Base-by-base conservation (phyloP, 2,888 invertebrate genomes). In the Kuschelorhynchus macadamiae region DNA sequence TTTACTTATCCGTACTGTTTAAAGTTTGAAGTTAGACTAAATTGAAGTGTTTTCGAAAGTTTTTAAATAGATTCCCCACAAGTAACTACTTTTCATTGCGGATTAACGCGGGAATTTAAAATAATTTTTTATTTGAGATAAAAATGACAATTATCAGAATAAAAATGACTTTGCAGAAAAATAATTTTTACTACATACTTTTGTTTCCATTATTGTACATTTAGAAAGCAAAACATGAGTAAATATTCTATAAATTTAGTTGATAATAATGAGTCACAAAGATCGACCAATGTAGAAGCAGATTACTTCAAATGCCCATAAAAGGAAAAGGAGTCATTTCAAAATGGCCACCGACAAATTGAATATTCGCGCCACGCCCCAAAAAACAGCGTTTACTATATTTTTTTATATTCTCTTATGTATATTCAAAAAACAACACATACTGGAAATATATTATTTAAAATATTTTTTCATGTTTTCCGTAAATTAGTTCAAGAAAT, bases 271-370 rank as follows among this genome's bases (percentile, higher is more conserved):
- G 60, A 57, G 17, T 44, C 62, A 60, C 53, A 16, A 18, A 12
- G 20, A 33, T 82, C 81, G 80, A 79, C 88, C 88, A 88, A 88
- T 89, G 84, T 85, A 81, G 81, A 80, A 80, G 80, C 82, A 81
- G 85, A 83, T 85, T 86, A 85, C 80, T 83, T 82, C 84, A 86
- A 86, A 88, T 88, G 88, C 85, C 89, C 89, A 85, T 88, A 86
- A 87, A 88, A 83, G 89, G 88, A 82, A 83, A 84, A 86, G 81
- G 84, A 85, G 85, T 72, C 72, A 76, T 75, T 76, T 73, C 80
- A 83, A 83, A 73, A 83, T 83, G 83, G 83, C 81, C 73, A 80
- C 76, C 72, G 46, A 30, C 61, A 62, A 77, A 78, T 80, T 81
- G 79, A 82, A 81, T 57, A 52, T 66, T 62, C 33, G 41, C 81